Evolutionary conservation across 2,797 vertebrate species (phyloP).

Genomic region (Astyanax mexicanus): DNA sequence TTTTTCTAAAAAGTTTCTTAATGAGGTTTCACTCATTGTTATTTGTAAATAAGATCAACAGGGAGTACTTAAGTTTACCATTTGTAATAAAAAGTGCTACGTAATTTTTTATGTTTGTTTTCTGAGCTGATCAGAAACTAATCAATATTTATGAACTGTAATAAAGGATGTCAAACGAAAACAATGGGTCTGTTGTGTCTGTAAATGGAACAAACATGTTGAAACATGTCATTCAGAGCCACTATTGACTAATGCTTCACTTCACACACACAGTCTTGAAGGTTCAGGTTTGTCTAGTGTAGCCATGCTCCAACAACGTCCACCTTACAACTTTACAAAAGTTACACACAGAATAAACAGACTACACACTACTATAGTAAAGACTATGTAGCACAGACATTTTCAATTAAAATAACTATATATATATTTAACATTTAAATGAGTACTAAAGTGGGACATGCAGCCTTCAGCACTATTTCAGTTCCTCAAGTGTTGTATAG

Average conservation of each 20-base stretch:
- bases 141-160: conserved; percentile 95
- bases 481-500: background rate
- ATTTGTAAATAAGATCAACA: conserved; percentile 98
- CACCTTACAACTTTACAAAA: too few relatives aligned
- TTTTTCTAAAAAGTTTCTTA: conserved; percentile 93
- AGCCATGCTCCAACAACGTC: background rate
- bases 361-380: too few relatives aligned
- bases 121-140: conserved; percentile 89
- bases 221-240: conserved; percentile 74
- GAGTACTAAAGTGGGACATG: background rate
- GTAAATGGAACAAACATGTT: conserved; percentile 69
- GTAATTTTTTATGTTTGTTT: conserved; percentile 95
- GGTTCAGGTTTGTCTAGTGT: conserved; percentile 22
- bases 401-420: too few relatives aligned
- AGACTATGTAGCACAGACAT: too few relatives aligned
- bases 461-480: background rate
- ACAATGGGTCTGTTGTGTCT: conserved; percentile 66
- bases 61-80: conserved; percentile 97
- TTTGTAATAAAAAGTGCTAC: conserved; percentile 94
- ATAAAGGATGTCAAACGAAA: conserved; percentile 87
- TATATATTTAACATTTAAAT: too few relatives aligned
- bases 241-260: conserved; percentile 65
- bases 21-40: conserved; percentile 96
- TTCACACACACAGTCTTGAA: conserved; percentile 69
- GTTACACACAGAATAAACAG: too few relatives aligned